Conservation (phyloP, 2,888 invertebrate genomes). For the Tupiocoris notatus region DNA sequence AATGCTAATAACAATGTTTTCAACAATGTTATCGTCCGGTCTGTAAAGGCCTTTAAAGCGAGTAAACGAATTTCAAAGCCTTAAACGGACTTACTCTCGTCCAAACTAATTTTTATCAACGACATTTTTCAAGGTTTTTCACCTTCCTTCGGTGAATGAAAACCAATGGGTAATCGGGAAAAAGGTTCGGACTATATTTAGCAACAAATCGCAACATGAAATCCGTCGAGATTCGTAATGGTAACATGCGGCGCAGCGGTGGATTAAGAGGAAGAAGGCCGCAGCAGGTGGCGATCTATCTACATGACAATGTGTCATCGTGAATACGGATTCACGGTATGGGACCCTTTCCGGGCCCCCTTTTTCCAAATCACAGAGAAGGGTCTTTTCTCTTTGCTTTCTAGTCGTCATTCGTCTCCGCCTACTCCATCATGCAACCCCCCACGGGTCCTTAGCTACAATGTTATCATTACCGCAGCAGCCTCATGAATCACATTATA, state of each 20-base stretch:
- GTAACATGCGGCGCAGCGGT: background rate
- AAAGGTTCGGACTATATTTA: too few species aligned
- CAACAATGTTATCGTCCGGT: too few species aligned
- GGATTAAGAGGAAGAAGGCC: background rate
- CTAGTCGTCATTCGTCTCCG: background rate
- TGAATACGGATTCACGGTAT: background rate
- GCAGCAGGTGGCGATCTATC: conserved; percentile 35
- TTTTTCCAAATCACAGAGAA: conserved; percentile 23
- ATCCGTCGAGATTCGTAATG: too few species aligned
- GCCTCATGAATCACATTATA: conserved; percentile 37
- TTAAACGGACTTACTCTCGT: too few species aligned
- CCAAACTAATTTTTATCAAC: too few species aligned
- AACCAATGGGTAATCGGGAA: too few species aligned
- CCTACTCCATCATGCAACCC: background rate
- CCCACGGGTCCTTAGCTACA: conserved; percentile 12
- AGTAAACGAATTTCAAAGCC: too few species aligned
- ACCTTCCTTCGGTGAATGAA: too few species aligned
- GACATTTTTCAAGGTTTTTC: too few species aligned
- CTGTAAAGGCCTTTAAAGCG: too few species aligned
- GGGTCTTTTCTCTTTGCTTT: background rate
- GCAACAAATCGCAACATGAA: too few species aligned
- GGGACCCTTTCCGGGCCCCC: background rate
- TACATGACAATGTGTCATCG: conserved; percentile 34
- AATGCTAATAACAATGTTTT: too few species aligned
- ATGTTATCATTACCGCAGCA: conserved; percentile 42